A percentile compares a stretch with the other conserved stretches of the same genome.
phyloP scores from a whole-genome alignment of 2,113 vertebrate species.

The Toxotes chatareus region DNA sequence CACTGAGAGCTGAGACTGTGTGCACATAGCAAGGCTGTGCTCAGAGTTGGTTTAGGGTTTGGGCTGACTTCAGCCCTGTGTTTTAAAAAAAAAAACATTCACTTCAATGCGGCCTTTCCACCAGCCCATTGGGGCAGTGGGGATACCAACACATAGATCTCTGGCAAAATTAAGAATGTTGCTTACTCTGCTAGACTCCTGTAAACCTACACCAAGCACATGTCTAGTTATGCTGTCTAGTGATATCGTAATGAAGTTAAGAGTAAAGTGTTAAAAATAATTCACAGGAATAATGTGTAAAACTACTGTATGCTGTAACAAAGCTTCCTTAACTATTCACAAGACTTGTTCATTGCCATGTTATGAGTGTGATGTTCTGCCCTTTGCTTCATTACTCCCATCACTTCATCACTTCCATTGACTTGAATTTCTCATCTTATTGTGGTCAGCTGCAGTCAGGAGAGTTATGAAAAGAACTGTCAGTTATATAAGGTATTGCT shows the following conservation, averaged over 20 bases:
- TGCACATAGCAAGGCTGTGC: background rate
- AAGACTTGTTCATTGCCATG: too few relatives aligned
- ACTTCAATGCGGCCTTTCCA: background rate
- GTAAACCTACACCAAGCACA: too few relatives aligned
- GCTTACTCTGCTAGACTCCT: too few relatives aligned
- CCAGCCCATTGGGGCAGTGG: background rate
- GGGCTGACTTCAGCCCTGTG: background rate
- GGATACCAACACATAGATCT: background rate
- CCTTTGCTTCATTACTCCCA: background rate
- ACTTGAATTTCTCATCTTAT: background rate
- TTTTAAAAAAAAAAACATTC: background rate
- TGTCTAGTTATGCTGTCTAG: background rate
- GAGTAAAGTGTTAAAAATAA: background rate
- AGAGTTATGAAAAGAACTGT: constrained; percentile 7
- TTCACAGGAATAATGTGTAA: background rate
- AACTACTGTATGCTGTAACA: background rate
- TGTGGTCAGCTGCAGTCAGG: background rate
- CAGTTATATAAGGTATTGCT: background rate
- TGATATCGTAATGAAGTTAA: background rate
- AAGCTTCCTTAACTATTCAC: background rate
- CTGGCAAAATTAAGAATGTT: too few relatives aligned
- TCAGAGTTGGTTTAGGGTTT: background rate
- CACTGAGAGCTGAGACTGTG: background rate
- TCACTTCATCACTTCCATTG: background rate
- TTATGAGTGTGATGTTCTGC: background rate